Evolutionary conservation across 2,113 vertebrate species (phyloP), one percentile per base, ranked within the genome.

Genomic region (Columba janthina): DNA sequence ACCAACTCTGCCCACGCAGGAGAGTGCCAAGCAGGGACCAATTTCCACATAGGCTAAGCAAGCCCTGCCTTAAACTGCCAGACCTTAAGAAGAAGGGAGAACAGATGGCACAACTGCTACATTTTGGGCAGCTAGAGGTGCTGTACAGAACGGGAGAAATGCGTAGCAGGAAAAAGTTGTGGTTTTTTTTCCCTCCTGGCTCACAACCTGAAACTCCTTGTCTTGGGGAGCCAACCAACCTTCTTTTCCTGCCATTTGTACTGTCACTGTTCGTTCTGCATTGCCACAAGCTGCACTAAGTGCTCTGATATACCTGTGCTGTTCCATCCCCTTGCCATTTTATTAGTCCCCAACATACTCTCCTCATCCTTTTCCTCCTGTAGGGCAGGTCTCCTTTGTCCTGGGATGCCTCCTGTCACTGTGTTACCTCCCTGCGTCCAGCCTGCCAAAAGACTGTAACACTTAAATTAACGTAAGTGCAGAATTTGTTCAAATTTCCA

Each of bases 221-320:
- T 77, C 36, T 19, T n/a, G 28, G 15, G 34, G 32, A 66, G n/a
- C 28, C 67, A 70, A 83, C 9, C 40, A 32, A 42, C 17, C 31
- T n/a, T 56, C 11, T 4, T 48, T 67, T 60, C 36, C 69, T 56
- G 42, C 34, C 12, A 15, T 42, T 38, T 60, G 20, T 40, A n/a
- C 6, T 5, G 1, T 36, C 12, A 31, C 18, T 0, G 0, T 3
- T 18, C 46, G 13, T 24, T 54, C 15, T 34, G 5, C 20, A n/a
- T 32, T 86, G 32, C 31, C 56, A 44, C 21, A 40, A 58, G 50
- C 19, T 19, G 21, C n/a, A 85, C 4, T 5, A 71, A 82, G 42
- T 12, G 17, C 34, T 62, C 32, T 22, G 15, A 64, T 8, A 25
- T 3, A 6, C 8, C 10, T 61, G 42, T 54, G 42, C 56, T 62